Evolutionary conservation across 2,113 vertebrate species (phyloP), one percentile per base, ranked within the genome.

Genomic region (Labeo rohita): DNA sequence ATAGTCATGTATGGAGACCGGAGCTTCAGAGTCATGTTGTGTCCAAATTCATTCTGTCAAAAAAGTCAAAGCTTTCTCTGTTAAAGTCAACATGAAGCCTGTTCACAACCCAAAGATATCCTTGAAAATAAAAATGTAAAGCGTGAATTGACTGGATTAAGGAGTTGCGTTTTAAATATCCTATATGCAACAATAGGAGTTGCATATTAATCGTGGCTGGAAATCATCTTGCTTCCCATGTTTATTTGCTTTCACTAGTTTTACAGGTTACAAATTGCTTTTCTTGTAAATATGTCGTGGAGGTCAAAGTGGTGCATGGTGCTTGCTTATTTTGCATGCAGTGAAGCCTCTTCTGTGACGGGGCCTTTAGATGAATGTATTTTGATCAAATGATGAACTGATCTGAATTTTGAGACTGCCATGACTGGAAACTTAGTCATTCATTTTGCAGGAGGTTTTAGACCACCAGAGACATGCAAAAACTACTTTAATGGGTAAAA

Each of bases 11-110:
- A 36, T 66, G 59, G 63, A 47, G 50, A 79, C 61, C 36, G 36
- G 36, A 21, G 16, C 36, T 43, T 72, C 68, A 72, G 39, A 72
- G 39, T 1, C 39, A 43, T 70, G 65, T 9, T 2, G 21, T 21
- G 70, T n/a, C 16, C 2, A 73, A 43, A 70, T 70, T 70, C 36
- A 70, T 70, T 36, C 80, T 86, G 61, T 75, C 73, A 50, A 8
- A 56, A 74, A 43, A 21, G 68, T 43, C 68, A 43, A 43, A 10
- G 68, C 36, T 43, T 43, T 21, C 15, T 70, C 6, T 70, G 68
- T 43, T 72, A 72, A 43, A 43, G 36, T 72, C 68, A 43, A 45
- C 39, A 45, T 73, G 39, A n/a, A 73, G 21, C 2, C 16, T 72
- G 8, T 11, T 45, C 8, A 0, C 16, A 43, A 72, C 39, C 18